A percentile compares a stretch with the other conserved stretches of the same genome.
phyloP scores from a whole-genome alignment of 2,113 vertebrate species.

The Orthonyx spaldingii region DNA sequence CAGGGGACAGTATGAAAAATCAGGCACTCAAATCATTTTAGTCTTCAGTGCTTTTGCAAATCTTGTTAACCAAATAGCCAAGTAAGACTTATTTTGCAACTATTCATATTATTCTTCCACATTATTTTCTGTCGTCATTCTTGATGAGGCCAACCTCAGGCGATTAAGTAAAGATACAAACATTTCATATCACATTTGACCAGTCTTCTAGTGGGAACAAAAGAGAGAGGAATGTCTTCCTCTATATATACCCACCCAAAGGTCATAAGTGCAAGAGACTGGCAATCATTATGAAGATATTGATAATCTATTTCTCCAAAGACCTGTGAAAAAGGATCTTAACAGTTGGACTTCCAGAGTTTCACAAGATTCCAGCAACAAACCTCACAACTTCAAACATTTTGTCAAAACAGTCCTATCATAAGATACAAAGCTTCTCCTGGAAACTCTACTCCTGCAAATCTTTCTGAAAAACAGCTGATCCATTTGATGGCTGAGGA shows the following conservation, averaged over 20 bases:
- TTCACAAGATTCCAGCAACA: not conserved
- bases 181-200: not conserved
- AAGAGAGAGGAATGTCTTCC: accelerated
- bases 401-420: not conserved
- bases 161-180: not conserved
- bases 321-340: not conserved
- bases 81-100: not conserved
- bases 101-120: not conserved
- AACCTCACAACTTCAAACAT: not conserved
- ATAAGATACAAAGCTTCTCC: not conserved
- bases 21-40: not conserved
- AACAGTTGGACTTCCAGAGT: not conserved
- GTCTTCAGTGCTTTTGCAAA: not conserved
- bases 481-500: not conserved
- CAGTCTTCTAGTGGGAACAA: not conserved
- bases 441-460: not conserved
- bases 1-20: not conserved
- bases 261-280: not conserved
- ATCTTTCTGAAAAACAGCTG: not conserved
- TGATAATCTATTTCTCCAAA: not conserved
- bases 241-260: not conserved
- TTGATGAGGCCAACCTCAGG: not conserved
- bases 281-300: not conserved
- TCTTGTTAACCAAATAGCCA: not conserved
- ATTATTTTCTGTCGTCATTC: not conserved